These are phyloP conservation scores for Rhimphoctona megacephalus DNA, from an alignment of 2,888 invertebrate genomes.

Conservation along the genomic window DNA sequence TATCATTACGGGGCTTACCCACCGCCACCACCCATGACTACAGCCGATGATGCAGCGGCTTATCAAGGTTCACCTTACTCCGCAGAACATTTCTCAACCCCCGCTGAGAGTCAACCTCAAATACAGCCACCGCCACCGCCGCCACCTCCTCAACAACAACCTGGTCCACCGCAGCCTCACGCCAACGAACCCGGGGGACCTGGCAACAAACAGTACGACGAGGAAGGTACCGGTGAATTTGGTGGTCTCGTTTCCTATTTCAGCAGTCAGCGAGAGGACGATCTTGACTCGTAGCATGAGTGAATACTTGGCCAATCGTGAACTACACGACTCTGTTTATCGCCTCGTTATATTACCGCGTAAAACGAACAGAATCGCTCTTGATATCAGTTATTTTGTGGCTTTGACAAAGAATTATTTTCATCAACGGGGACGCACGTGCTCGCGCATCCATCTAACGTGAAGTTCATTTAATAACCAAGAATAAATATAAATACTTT, in stretches of 20 bases:
- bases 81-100: conserved; percentile 72
- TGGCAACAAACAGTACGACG: conserved; percentile 85
- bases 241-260: conserved; percentile 97
- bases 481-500: conserved; percentile 12
- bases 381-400: background rate
- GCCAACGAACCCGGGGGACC: conserved; percentile 75
- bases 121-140: conserved; percentile 71
- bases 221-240: conserved; percentile 90
- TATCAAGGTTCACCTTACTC: conserved; percentile 84
- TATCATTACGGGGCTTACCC: conserved; percentile 85
- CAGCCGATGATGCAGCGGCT: conserved; percentile 83
- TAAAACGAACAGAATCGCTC: background rate
- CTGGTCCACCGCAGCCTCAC: conserved; percentile 61
- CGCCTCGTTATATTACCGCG: conserved; percentile 12
- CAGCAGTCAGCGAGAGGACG: conserved; percentile 95
- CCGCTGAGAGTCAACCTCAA: conserved; percentile 74
- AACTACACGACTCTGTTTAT: conserved; percentile 36
- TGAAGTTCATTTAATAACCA: background rate
- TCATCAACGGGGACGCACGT: background rate
- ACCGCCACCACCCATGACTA: conserved; percentile 83
- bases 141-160: conserved; percentile 74
- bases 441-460: background rate
- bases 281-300: conserved; percentile 91
- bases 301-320: conserved; percentile 80
- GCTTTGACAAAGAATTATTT: background rate